Conservation (phyloP, 2,113 vertebrate genomes). For the Chaenogobius annularis region DNA sequence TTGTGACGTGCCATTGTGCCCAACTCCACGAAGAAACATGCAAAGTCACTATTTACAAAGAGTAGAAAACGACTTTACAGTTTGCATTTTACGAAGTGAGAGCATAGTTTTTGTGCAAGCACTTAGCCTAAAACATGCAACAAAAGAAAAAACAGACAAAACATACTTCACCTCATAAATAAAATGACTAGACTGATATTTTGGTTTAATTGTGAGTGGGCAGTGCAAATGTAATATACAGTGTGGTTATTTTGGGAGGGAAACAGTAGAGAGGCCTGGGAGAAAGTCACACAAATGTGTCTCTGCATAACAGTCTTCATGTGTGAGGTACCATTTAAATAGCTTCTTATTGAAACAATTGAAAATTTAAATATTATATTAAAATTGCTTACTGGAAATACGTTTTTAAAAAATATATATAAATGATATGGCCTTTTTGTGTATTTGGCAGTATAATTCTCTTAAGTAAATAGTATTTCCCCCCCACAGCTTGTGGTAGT, state of each 20-base stretch:
- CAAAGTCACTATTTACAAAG: neutral
- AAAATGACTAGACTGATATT: neutral
- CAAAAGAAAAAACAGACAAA: neutral
- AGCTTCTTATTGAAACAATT: too few relatives aligned
- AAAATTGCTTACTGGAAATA: too few relatives aligned
- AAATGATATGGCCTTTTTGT: too few relatives aligned
- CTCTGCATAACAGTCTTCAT: constrained; percentile 15
- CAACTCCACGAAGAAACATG: neutral
- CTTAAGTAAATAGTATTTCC: too few relatives aligned
- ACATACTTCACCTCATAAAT: neutral
- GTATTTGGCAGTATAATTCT: too few relatives aligned
- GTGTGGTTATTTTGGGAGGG: neutral
- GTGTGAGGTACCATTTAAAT: constrained; percentile 20
- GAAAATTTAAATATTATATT: too few relatives aligned
- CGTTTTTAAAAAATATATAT: too few relatives aligned
- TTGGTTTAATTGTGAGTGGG: constrained; percentile 5
- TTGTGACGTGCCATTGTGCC: neutral
- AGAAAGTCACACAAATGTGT: constrained; percentile 30
- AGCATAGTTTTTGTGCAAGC: neutral
- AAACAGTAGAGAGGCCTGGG: constrained; percentile 10
- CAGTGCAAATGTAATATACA: constrained; percentile 4
- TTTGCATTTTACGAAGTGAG: neutral
- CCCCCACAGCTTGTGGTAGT: neutral
- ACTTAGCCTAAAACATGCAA: neutral
- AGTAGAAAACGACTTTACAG: neutral